Base-by-base conservation (phyloP, 2,888 invertebrate genomes). In the Leptinotarsa juncta region DNA sequence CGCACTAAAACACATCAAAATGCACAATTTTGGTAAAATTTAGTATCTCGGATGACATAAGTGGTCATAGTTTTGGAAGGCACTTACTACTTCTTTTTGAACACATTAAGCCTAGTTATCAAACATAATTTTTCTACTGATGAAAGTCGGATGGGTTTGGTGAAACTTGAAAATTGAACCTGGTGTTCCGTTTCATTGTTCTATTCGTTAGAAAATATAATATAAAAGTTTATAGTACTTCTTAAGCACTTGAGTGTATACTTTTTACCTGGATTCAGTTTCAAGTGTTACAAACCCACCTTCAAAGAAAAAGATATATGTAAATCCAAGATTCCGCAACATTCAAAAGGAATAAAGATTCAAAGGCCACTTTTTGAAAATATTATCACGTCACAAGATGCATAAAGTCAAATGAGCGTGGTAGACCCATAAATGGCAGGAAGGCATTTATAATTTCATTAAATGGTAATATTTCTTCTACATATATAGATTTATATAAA, bases 31-130 rank as follows among this genome's bases (percentile, higher is more conserved):
- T 86, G 85, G 84, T 81, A 82, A 86, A 86, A 85, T 86, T 86
- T 86, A 84, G 84, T 84, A 85, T 85, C 83, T 85, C 84, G 84
- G 85, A 87, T 88, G 87, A 88, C 87, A 86, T 86, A 87, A 88
- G 87, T 91, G 91, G 90, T 91, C 91, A 91, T 90, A 91, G 90
- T 82, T 90, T 90, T 93, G 93, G 93, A 94, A 94, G 94, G 94
- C 94, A 94, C 93, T 94, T 93, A 92, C 93, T 93, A 93, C 93
- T 91, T 89, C 88, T 89, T 91, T 92, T 92, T 92, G 93, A 93
- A 93, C 93, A 93, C 92, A 93, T 92, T 90, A 87, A 91, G 91
- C 91, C 92, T 91, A 92, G 90, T 91, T 90, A 89, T 90, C 69
- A 80, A 85, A 82, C 75, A 77, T 77, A 84, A 84, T 78, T 18